These are phyloP conservation scores for Alfaro cultratus DNA, from an alignment of 2,797 vertebrate genomes.

Conservation along the genomic window DNA sequence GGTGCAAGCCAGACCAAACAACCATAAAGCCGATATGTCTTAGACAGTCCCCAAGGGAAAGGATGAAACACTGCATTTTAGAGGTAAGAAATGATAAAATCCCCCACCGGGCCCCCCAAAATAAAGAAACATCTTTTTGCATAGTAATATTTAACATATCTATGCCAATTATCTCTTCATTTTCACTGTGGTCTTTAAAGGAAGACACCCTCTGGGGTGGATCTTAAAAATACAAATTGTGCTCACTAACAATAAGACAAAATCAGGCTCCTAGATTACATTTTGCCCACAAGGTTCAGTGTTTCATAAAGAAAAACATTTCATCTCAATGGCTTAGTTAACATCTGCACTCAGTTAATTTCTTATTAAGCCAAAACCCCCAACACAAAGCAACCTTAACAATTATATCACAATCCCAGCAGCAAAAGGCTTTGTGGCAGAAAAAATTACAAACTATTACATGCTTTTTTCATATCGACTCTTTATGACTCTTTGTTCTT, in stretches of 20 bases:
- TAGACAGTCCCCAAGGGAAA: conserved; percentile 34
- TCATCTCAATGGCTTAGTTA: conserved; percentile 44
- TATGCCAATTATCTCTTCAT: conserved; percentile 57
- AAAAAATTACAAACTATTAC: conserved; percentile 59
- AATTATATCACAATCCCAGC: conserved; percentile 60
- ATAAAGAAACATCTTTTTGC: conserved; percentile 34
- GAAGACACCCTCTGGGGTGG: conserved; percentile 8
- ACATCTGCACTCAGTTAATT: conserved; percentile 67
- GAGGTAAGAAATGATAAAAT: conserved; percentile 32
- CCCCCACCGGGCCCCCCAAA: neutral
- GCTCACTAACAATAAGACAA: conserved; percentile 52
- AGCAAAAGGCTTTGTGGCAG: conserved; percentile 55
- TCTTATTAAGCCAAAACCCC: conserved; percentile 63
- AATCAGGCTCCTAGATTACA: conserved; percentile 59
- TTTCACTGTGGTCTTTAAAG: conserved; percentile 49
- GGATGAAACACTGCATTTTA: conserved; percentile 37
- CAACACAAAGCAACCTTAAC: conserved; percentile 66
- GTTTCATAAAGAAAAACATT: conserved; percentile 47
- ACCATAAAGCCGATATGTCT: conserved; percentile 56
- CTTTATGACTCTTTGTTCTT: conserved; percentile 45
- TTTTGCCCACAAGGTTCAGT: conserved; percentile 45
- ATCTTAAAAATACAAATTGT: conserved; percentile 57
- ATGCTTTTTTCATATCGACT: conserved; percentile 31
- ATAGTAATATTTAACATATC: conserved; percentile 53
- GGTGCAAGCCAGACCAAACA: conserved; percentile 49